These are phyloP conservation scores for Peromyscus nudipes DNA, from an alignment of 2,797 vertebrate species.

Conservation along the genomic window DNA sequence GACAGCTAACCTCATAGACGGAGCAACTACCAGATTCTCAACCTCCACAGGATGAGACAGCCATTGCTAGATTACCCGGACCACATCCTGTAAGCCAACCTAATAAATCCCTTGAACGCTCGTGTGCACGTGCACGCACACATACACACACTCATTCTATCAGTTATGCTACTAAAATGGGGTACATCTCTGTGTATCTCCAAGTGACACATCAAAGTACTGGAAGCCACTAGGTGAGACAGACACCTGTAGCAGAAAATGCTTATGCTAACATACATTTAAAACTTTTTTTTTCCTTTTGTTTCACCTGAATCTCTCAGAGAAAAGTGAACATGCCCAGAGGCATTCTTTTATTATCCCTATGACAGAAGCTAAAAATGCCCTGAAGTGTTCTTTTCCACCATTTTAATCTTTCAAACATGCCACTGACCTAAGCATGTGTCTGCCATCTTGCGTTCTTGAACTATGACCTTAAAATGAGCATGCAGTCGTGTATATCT, in stretches of 20 bases:
- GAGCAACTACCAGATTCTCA: background rate
- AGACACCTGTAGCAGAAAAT: background rate
- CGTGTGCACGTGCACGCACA: fast-evolving
- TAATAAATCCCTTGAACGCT: background rate
- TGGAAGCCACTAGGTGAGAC: background rate
- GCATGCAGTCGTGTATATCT: background rate
- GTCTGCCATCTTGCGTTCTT: background rate
- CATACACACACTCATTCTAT: background rate
- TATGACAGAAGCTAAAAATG: background rate
- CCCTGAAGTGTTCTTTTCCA: background rate
- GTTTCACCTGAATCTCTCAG: background rate
- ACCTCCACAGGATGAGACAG: background rate
- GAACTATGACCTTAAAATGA: background rate
- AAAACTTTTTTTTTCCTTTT: background rate
- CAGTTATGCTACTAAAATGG: background rate
- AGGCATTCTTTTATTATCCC: background rate
- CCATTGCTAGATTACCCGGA: background rate
- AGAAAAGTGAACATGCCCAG: background rate
- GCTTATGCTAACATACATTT: background rate
- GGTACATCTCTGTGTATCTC: too few relatives aligned
- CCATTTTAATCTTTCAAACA: background rate
- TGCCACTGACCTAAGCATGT: background rate
- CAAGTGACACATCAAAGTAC: background rate
- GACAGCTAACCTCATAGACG: too few relatives aligned
- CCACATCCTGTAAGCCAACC: background rate